Evolutionary conservation across 2,888 invertebrate genomes (phyloP), one percentile per base, ranked within the genome.

Genomic region (Monochamus alternatus): DNA sequence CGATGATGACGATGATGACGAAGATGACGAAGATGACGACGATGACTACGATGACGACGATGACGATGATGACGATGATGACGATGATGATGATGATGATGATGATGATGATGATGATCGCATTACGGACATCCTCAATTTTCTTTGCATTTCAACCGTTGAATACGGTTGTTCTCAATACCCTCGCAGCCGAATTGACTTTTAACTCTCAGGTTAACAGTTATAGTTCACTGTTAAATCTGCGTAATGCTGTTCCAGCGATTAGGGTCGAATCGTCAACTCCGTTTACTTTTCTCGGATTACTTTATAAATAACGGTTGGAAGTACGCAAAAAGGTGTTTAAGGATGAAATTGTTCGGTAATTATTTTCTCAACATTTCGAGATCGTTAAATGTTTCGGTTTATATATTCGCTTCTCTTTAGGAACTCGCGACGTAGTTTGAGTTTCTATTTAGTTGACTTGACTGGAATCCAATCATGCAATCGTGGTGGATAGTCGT

Each of bases 41-140:
- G n/a, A n/a, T n/a, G n/a, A n/a, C n/a, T n/a, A n/a, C n/a, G n/a
- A n/a, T n/a, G n/a, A n/a, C n/a, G n/a, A n/a, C n/a, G n/a, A n/a
- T n/a, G n/a, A n/a, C n/a, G n/a, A n/a, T n/a, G n/a, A n/a, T n/a
- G n/a, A n/a, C n/a, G n/a, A n/a, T n/a, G n/a, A n/a, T n/a, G n/a
- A n/a, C n/a, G n/a, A n/a, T n/a, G n/a, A n/a, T n/a, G n/a, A n/a
- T n/a, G n/a, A n/a, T n/a, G n/a, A n/a, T n/a, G n/a, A n/a, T n/a
- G n/a, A n/a, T n/a, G n/a, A n/a, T n/a, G n/a, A n/a, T n/a, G n/a
- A n/a, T n/a, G n/a, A n/a, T n/a, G n/a, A n/a, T 73, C 75, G 75
- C 75, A 75, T 73, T 75, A 73, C 75, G 75, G 75, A 69, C 73
- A 64, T 73, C 71, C 75, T 75, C 68, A 62, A 75, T 75, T 75